Evolutionary conservation across 2,797 vertebrate genomes (phyloP).

Genomic region (Rhyacichthys aspro): DNA sequence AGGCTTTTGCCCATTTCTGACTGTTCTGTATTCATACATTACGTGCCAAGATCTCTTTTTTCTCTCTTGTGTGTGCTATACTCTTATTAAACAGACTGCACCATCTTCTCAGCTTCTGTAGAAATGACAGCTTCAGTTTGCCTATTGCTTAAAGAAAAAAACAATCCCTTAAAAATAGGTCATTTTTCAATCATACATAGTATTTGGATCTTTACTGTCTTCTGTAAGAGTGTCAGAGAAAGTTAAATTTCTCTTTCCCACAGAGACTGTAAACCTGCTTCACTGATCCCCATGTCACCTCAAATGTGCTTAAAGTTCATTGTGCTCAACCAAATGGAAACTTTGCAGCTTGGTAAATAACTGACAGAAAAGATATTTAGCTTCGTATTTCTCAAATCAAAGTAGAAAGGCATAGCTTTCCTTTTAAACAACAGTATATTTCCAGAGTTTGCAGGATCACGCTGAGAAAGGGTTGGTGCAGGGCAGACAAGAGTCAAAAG

Average conservation of each 20-base stretch:
- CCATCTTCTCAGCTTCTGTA: slow-evolving; percentile 24
- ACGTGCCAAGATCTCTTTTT: slow-evolving; percentile 37
- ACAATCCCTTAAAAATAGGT: slow-evolving; percentile 30
- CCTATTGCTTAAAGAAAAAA: slow-evolving; percentile 31
- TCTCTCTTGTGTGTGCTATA: slow-evolving; percentile 14
- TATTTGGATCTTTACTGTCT: slow-evolving; percentile 34
- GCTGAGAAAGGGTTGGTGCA: neutral
- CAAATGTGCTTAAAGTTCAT: neutral
- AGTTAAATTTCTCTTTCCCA: slow-evolving; percentile 9
- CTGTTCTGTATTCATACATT: slow-evolving; percentile 26
- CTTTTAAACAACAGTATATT: neutral
- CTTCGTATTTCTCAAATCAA: slow-evolving; percentile 12
- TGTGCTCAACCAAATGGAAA: slow-evolving; percentile 17
- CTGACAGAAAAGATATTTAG: slow-evolving; percentile 7
- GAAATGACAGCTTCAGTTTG: slow-evolving; percentile 24
- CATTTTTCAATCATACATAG: slow-evolving; percentile 39
- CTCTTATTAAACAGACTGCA: slow-evolving; percentile 22
- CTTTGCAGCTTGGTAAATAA: slow-evolving; percentile 12
- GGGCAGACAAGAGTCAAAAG: slow-evolving; percentile 4
- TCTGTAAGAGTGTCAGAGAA: slow-evolving; percentile 32
- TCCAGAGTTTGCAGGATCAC: slow-evolving; percentile 1
- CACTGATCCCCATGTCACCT: slow-evolving; percentile 5
- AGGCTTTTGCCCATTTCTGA: slow-evolving; percentile 37
- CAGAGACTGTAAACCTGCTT: slow-evolving; percentile 15
- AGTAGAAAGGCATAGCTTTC: slow-evolving; percentile 3